These are phyloP conservation scores for Colaptes auratus DNA, from an alignment of 2,113 vertebrate species.

Conservation along the genomic window DNA sequence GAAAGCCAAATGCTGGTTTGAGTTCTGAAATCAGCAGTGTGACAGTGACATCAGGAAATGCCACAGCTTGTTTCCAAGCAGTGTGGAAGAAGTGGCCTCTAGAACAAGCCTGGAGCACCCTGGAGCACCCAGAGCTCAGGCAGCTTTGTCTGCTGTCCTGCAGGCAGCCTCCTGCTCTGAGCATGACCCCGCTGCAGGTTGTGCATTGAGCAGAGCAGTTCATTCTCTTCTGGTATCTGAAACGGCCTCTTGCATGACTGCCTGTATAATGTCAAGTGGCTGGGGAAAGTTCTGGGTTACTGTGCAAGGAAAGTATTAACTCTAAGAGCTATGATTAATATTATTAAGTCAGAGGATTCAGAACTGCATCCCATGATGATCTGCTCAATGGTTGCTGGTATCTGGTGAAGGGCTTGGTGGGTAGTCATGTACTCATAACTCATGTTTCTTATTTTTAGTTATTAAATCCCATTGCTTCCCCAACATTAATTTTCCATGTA, in stretches of 20 bases:
- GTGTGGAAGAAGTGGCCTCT: neutral
- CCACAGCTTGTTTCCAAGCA: neutral
- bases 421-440: constrained; percentile 25
- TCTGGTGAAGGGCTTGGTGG: constrained; percentile 18
- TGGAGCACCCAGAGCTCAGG: neutral
- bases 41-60: neutral
- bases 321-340: constrained; percentile 13
- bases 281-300: constrained; percentile 14
- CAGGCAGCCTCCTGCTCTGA: neutral
- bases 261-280: constrained; percentile 26
- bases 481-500: constrained; percentile 62
- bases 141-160: neutral
- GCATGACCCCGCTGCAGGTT: neutral
- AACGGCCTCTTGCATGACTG: neutral
- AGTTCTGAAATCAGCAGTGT: neutral
- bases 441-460: constrained; percentile 48
- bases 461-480: constrained; percentile 43
- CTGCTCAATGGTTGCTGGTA: constrained; percentile 19
- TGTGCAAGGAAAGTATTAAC: constrained; percentile 17
- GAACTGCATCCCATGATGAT: constrained; percentile 27
- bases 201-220: neutral
- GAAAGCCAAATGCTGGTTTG: neutral
- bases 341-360: constrained; percentile 26
- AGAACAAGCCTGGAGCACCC: neutral
- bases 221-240: neutral